A percentile compares a stretch with the other conserved stretches of the same genome.
phyloP scores from a whole-genome alignment of 2,113 vertebrate species.

The Triplophysa rosa region DNA sequence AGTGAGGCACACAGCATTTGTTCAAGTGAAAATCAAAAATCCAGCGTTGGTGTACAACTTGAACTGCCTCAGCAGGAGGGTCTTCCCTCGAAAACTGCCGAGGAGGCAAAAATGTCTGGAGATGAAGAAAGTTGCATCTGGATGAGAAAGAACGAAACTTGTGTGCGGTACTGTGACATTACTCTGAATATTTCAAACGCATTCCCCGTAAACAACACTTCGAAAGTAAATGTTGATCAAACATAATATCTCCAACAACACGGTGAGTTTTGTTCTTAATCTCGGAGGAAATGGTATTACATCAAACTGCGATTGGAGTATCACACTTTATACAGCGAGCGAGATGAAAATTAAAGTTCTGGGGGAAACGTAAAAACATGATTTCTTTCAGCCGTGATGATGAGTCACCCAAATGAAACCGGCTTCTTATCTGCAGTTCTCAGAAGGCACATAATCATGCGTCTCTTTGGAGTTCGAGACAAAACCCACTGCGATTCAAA shows the following conservation, averaged over 20 bases:
- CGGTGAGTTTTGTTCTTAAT: neutral
- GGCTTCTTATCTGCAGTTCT: conserved; percentile 48
- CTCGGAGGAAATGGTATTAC: neutral
- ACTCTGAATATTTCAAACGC: neutral
- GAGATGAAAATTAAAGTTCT: conserved; percentile 18
- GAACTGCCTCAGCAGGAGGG: neutral
- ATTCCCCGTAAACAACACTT: neutral
- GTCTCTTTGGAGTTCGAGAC: conserved; percentile 25
- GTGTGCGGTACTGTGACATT: neutral
- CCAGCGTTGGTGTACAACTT: neutral
- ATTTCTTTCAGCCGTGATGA: conserved; percentile 2
- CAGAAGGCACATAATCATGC: conserved; percentile 45
- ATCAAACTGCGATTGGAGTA: neutral
- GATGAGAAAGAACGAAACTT: neutral
- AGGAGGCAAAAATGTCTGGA: neutral
- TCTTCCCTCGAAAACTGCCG: neutral
- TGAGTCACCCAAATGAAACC: conserved; percentile 47
- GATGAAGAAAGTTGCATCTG: neutral
- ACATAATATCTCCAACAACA: conserved; percentile 2
- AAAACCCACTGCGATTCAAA: conserved; percentile 25
- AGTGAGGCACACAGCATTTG: too few relatives aligned
- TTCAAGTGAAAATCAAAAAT: too few relatives aligned
- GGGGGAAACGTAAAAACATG: neutral
- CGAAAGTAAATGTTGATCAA: neutral
- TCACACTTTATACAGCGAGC: neutral